Percentiles rank a stretch among this genome's conserved stretches.
Evolutionary conservation across 2,888 invertebrate genomes (phyloP).

Genomic region (Stegana nigrithorax): DNA sequence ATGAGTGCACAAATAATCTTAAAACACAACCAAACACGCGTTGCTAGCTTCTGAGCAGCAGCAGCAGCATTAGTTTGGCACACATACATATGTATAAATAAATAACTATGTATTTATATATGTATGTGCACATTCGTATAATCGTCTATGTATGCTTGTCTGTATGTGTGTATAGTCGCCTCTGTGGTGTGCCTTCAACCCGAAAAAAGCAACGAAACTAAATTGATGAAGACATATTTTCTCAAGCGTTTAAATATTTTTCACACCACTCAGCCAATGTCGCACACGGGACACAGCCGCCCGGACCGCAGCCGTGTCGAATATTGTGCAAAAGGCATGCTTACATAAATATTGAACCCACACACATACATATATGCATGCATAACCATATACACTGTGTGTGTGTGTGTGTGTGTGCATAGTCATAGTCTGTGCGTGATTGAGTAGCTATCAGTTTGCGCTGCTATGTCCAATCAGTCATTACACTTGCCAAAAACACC

Average conservation of each 20-base stretch:
- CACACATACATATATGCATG: neutral
- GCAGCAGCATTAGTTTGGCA: too few relatives aligned
- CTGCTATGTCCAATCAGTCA: constrained; percentile 5
- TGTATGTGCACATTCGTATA: too few relatives aligned
- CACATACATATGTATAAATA: neutral
- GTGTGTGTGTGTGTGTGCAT: neutral
- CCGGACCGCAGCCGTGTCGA: neutral
- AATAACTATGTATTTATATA: neutral
- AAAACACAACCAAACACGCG: too few relatives aligned
- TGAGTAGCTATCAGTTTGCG: neutral
- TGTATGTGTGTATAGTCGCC: too few relatives aligned
- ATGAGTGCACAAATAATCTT: neutral
- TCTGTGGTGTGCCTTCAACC: too few relatives aligned
- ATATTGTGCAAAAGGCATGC: neutral
- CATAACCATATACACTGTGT: neutral
- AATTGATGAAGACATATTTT: neutral
- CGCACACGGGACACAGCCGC: neutral
- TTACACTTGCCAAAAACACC: constrained; percentile 13
- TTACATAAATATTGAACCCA: neutral
- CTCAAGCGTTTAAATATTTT: neutral
- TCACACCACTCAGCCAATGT: neutral
- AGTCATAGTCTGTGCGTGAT: neutral
- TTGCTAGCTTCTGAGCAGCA: too few relatives aligned
- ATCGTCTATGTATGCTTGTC: too few relatives aligned
- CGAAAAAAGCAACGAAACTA: too few relatives aligned